Percentiles rank a stretch among this genome's conserved stretches.
Conservation (phyloP, 23 tunicate genomes). For the Trididemnum clinides region DNA sequence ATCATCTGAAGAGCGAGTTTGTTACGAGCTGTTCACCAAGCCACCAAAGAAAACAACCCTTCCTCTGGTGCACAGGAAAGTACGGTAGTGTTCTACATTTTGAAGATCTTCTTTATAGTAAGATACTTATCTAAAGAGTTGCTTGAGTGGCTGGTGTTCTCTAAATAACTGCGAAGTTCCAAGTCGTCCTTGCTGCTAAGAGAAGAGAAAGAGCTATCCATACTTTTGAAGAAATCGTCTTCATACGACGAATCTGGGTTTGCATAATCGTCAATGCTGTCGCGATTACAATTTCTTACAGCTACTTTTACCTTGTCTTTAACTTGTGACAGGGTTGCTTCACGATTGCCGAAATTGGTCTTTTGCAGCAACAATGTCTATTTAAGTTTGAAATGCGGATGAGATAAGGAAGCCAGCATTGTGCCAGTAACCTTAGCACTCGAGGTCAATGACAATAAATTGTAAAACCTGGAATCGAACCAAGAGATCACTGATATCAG, state of each 20-base stretch:
- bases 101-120: slow-evolving; percentile 1
- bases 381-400: not conserved
- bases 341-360: not conserved
- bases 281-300: not conserved
- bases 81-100: not conserved
- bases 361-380: not conserved
- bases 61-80: not conserved
- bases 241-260: not conserved
- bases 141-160: not conserved
- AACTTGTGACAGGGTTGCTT: too few species aligned
- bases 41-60: not conserved
- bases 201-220: not conserved
- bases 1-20: not conserved
- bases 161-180: slow-evolving; percentile 4
- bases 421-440: too few species aligned
- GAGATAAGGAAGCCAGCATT: too few species aligned
- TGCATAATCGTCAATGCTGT: not conserved
- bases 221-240: not conserved
- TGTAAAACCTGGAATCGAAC: too few species aligned
- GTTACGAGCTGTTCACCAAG: not conserved
- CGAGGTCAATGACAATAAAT: too few species aligned
- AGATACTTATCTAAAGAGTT: not conserved
- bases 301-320: too few species aligned
- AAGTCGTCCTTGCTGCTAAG: not conserved
- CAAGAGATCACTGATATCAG: too few species aligned